Conservation (phyloP, 2,113 vertebrate genomes). For the Micromys minutus region DNA sequence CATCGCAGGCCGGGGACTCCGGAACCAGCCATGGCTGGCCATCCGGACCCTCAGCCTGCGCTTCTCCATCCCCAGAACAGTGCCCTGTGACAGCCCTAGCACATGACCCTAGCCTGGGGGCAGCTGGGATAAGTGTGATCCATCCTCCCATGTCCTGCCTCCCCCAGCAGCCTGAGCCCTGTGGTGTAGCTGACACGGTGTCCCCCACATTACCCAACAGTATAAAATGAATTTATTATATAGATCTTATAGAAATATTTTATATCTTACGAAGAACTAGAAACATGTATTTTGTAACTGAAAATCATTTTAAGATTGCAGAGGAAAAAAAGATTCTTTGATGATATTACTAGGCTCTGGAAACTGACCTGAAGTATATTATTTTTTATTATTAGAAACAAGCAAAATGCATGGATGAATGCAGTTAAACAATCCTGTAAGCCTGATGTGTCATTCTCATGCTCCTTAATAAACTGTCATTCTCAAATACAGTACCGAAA, state of each 20-base stretch:
- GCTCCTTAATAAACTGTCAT: not conserved
- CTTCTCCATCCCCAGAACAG: too few species aligned
- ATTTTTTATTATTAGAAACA: constrained; percentile 42
- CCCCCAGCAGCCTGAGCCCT: too few species aligned
- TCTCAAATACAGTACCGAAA: constrained; percentile 34
- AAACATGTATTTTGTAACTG: not conserved
- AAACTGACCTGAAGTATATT: constrained; percentile 10
- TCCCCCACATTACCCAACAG: too few species aligned
- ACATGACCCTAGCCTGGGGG: too few species aligned
- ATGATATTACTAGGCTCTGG: not conserved
- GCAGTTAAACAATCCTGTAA: constrained; percentile 13
- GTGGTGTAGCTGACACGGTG: too few species aligned
- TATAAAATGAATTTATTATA: not conserved
- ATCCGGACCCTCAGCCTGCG: too few species aligned
- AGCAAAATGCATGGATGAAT: not conserved
- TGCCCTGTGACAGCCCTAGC: too few species aligned
- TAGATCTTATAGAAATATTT: not conserved
- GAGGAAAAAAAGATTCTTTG: constrained; percentile 19
- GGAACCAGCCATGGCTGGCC: too few species aligned
- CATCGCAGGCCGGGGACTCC: too few species aligned
- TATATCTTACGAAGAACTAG: constrained; percentile 1
- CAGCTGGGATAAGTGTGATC: too few species aligned
- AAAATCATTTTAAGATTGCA: not conserved
- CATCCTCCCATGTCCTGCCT: too few species aligned
- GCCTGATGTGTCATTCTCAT: not conserved